Conservation (phyloP, 2,888 invertebrate species). For the Plutella xylostella region DNA sequence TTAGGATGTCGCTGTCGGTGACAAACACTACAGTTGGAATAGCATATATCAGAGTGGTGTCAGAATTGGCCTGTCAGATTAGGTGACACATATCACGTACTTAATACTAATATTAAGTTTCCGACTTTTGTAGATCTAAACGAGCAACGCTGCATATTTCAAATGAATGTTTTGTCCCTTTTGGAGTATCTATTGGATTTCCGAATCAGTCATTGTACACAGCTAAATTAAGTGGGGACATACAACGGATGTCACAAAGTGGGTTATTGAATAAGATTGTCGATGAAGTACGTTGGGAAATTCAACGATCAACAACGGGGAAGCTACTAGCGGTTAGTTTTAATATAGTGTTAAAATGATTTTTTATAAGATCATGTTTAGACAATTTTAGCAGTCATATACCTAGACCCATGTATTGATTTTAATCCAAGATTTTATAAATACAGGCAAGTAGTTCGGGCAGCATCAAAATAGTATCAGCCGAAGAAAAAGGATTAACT, state of each 20-base stretch:
- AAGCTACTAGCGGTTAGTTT: slow-evolving; percentile 72
- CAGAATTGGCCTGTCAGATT: no score
- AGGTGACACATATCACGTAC: no score
- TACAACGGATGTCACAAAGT: slow-evolving; percentile 73
- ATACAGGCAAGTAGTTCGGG: slow-evolving; percentile 25
- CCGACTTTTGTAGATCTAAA: no score
- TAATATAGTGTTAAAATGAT: no score
- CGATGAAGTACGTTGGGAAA: slow-evolving; percentile 78
- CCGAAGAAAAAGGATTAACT: slow-evolving; percentile 79
- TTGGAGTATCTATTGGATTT: slow-evolving; percentile 74
- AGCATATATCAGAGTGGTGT: no score
- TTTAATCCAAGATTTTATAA: no score
- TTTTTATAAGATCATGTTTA: no score
- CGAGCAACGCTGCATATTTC: slow-evolving; percentile 78
- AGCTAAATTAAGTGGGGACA: slow-evolving; percentile 69
- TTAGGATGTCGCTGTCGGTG: no score
- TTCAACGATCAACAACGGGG: slow-evolving; percentile 73
- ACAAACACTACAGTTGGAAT: no score
- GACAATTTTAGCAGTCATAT: no score
- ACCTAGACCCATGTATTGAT: no score
- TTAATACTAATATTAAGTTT: no score
- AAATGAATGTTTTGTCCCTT: slow-evolving; percentile 80
- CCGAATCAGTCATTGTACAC: slow-evolving; percentile 75
- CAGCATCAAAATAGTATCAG: slow-evolving; percentile 45
- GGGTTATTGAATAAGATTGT: slow-evolving; percentile 76